Base-by-base conservation (phyloP, 2,113 vertebrate species). In the Aegotheles bennettii region DNA sequence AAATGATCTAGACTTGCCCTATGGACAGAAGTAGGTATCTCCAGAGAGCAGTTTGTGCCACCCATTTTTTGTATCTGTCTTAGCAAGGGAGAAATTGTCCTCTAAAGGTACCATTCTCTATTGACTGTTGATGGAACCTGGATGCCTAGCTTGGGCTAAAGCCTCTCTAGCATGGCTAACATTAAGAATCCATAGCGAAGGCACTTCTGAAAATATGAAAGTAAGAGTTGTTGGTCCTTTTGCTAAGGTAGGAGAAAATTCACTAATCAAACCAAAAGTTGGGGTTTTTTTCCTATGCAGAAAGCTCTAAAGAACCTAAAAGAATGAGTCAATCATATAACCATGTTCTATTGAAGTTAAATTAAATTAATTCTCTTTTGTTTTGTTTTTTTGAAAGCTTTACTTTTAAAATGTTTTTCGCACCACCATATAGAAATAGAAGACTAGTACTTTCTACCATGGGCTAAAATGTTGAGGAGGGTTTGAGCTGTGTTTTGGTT, bases 341-440 rank as follows among this genome's bases (percentile, higher is more conserved):
- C 5, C 11, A 4, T 54, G 45, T 59, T 69, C 50, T 40, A 11
- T 15, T 87, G 25, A 74, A 84, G 71, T 38, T 5, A 61, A 64
- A 78, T n/a, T 5, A 60, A 59, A 50, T 42, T 1, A 43, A 48
- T 48, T 42, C 0, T 54, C 8, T 7, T 38, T n/a, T n/a, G n/a
- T n/a, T n/a, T n/a, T 6, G 0, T 20, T 28, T 33, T 73, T 76
- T 50, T 45, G 6, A 45, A 79, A 71, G 23, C 10, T 71, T 64
- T 60, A 20, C 9, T 29, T 84, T 63, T 51, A 76, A 35, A 59
- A 35, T 43, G 15, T 23, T n/a, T 75, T 91, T 79, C 53, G 48
- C 6, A 15, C 7, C 5, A 25, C 17, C 6, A 1, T 51, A 13
- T 51, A 40, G 21, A 89, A 76, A 29, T 48, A 7, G 15, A 78